phyloP scores from a whole-genome alignment of 2,797 vertebrate species.

The Hybognathus amarus region DNA sequence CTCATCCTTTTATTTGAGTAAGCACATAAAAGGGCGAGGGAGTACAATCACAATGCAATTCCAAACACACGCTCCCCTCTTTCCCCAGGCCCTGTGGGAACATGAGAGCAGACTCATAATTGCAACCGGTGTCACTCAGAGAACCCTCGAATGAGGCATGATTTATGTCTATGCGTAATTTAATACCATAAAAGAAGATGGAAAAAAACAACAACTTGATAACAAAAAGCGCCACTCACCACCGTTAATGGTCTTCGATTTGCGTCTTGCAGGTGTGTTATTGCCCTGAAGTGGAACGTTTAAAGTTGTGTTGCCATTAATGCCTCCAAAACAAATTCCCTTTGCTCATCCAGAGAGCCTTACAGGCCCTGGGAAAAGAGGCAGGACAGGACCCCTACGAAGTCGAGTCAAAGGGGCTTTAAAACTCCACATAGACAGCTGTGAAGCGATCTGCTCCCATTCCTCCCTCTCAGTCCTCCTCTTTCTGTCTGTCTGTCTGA shows the following conservation, averaged over 20 bases:
- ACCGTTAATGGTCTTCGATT: not conserved
- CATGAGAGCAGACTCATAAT: conserved; percentile 40
- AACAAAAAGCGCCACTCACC: conserved; percentile 11
- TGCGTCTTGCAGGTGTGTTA: conserved; percentile 8
- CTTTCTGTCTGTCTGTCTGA: conserved; percentile 1
- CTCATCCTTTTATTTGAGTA: not conserved
- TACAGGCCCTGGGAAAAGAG: conserved; percentile 34
- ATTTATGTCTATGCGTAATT: conserved; percentile 20
- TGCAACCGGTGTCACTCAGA: conserved; percentile 41
- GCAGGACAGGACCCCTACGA: not conserved
- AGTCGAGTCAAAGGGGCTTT: conserved; percentile 27
- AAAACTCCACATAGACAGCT: conserved; percentile 15
- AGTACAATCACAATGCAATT: conserved; percentile 20
- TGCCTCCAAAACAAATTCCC: not conserved
- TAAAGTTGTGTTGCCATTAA: not conserved
- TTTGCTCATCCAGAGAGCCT: not conserved
- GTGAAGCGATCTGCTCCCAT: not conserved
- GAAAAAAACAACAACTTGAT: not conserved
- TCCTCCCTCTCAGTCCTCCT: not conserved
- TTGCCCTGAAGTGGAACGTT: not conserved
- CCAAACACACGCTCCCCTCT: not conserved
- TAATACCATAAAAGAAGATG: not conserved
- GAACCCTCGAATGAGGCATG: conserved; percentile 34
- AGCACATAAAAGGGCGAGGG: not conserved
- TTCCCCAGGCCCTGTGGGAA: conserved; percentile 30